Evolutionary conservation across 37 sponge, comb jelly and placozoan species (phyloP).

Genomic region (Beroe forskalii): DNA sequence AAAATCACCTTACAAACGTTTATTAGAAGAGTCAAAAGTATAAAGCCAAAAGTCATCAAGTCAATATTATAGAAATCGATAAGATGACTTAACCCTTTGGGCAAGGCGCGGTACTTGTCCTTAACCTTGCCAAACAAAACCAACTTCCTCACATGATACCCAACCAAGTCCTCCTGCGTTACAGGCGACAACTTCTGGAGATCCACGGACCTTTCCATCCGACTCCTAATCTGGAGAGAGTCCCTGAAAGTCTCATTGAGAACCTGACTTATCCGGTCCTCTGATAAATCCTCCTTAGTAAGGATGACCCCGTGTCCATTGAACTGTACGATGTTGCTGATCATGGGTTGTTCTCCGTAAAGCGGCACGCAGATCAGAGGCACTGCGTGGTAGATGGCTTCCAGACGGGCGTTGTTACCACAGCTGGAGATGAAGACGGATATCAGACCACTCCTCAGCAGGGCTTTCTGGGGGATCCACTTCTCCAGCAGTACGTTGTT

Average conservation of each 20-base stretch:
- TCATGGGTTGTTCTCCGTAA: neutral
- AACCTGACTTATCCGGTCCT: neutral
- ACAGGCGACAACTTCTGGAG: too few species aligned
- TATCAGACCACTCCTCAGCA: neutral
- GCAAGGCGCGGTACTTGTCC: too few species aligned
- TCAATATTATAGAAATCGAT: too few species aligned
- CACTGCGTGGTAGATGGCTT: neutral
- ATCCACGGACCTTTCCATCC: neutral
- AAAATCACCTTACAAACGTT: too few species aligned
- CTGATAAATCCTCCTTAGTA: neutral
- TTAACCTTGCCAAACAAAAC: too few species aligned
- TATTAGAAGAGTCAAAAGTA: too few species aligned
- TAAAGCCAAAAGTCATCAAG: too few species aligned
- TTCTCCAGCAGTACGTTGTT: neutral
- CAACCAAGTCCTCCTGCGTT: too few species aligned
- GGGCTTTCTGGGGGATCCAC: conserved; percentile 10
- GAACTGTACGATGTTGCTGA: neutral
- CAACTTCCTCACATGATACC: too few species aligned
- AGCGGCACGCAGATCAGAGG: neutral
- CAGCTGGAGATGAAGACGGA: neutral
- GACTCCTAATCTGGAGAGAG: neutral
- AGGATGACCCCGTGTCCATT: neutral
- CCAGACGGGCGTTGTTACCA: neutral
- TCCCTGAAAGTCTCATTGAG: neutral
- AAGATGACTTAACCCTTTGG: too few species aligned